Evolutionary conservation across 2,888 invertebrate species (phyloP), one percentile per base, ranked within the genome.

Genomic region (Callyntrura guangdongensis): DNA sequence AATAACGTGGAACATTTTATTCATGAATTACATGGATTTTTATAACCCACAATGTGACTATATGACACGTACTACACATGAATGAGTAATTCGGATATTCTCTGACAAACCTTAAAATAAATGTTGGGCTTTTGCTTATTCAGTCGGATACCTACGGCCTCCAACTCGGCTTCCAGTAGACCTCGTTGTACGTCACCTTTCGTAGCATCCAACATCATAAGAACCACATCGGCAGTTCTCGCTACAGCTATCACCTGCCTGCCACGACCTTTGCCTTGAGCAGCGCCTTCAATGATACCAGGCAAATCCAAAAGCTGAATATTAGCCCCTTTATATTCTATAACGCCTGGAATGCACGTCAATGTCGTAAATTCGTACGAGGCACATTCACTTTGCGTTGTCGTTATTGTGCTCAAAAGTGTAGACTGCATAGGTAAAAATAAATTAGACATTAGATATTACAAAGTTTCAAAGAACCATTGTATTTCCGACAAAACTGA

Each of bases 181-280:
- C 97, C 97, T 91, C 98, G 96, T 95, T 99, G 99, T 64, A 99
- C 98, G 94, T 99, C 99, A 86, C 99, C 98, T 95, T 99, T 99
- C 0, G 99, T 99, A 0, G 99, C 99, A 95, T 99, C 99, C 95
- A 99, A 95, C 99, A 99, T 99, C 98, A 99, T 99, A 36, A 99
- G 96, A 56, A 99, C 98, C 94, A 99, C 95, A 95, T 99, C 99
- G 0, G 99, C 98, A 3, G 99, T 99, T 94, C 99, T 96, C 0
- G 99, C 99, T 9, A 99, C 99, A 14, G 99, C 99, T 95, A 99
- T 99, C 11, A 99, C 99, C 74, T 86, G 94, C 47, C 93, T 64
- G 64, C 94, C 94, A 36, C 88, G 64, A 93, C 96, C 96, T 94
- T 95, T 95, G 93, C 96, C 96, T 95, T 98, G 99, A 0, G 99